Base-by-base conservation (phyloP, 2,888 invertebrate species). In the Chymomyza procnemis region DNA sequence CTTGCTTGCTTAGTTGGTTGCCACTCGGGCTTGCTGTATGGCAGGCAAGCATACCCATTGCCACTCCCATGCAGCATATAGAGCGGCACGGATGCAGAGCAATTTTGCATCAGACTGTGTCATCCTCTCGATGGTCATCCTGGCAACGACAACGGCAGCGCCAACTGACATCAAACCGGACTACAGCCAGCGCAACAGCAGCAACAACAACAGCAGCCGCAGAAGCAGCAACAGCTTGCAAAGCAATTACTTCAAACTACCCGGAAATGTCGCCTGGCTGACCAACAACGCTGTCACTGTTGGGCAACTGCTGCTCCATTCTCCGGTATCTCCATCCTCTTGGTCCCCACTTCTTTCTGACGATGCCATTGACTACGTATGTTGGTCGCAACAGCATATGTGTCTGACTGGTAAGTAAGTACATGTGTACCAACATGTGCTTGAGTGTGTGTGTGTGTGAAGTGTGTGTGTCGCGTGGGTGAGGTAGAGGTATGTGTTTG, bases 231-330 rank as follows among this genome's bases (percentile, higher is more conserved):
- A 85, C 81, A 81, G 81, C 81, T 81, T 81, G 81, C 82, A 80
- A 80, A 86, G 87, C 81, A 81, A 81, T 81, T 81, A 81, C 81
- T 85, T 85, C 85, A 80, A 87, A 81, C 81, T 85, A 85, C 78
- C 87, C 81, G 81, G 81, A 81, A 81, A 81, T 81, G 87, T 81
- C 87, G 87, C 84, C 81, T 72, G 79, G 79, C 76, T 75, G 84
- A 84, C 79, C 82, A 81, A 80, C 74, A 76, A 73, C 84, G 54
- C 69, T 26, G 56, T 56, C 26, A 50, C 56, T n/a, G 30, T 14
- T 14, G 26, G 16, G 54, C 9, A 14, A 54, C 21, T 54, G 19
- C 54, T 41, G 12, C 12, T 41, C 34, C 34, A 9, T 12, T 3
- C 34, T 41, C 34, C 34, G 34, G 12, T 12, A 41, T 12, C 34